Evolutionary conservation across 2,888 invertebrate species (phyloP).

Genomic region (Chrysolina americana): DNA sequence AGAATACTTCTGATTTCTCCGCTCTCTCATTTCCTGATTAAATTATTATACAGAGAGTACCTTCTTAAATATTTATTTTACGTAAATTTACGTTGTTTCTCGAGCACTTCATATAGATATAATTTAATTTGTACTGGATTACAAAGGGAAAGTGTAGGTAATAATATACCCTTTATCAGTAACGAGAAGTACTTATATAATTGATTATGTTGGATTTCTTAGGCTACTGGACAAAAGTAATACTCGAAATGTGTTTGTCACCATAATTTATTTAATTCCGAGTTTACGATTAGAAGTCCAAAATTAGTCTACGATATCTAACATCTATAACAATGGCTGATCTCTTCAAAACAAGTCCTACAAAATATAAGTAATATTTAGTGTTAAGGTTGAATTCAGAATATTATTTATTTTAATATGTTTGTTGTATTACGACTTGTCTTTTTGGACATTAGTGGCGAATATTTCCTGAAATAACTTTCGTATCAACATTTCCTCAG

Average conservation of each 20-base stretch:
- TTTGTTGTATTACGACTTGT: background rate
- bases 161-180: background rate
- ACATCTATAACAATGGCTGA: background rate
- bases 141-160: background rate
- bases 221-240: background rate
- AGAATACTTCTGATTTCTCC: background rate
- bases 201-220: background rate
- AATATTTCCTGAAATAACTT: background rate
- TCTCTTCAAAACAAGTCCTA: background rate
- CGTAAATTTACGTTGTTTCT: background rate
- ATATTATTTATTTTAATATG: no score
- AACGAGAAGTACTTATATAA: background rate
- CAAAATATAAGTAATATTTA: background rate
- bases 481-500: background rate
- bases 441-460: background rate
- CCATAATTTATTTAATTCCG: no score
- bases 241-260: background rate
- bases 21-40: background rate
- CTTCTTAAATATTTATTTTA: slow-evolving; percentile 5
- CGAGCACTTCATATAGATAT: background rate
- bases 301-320: background rate
- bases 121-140: background rate
- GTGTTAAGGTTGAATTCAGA: background rate
- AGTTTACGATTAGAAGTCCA: no score
- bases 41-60: slow-evolving; percentile 1